Conservation (phyloP, 2,797 vertebrate species). For the Natrix natrix region DNA sequence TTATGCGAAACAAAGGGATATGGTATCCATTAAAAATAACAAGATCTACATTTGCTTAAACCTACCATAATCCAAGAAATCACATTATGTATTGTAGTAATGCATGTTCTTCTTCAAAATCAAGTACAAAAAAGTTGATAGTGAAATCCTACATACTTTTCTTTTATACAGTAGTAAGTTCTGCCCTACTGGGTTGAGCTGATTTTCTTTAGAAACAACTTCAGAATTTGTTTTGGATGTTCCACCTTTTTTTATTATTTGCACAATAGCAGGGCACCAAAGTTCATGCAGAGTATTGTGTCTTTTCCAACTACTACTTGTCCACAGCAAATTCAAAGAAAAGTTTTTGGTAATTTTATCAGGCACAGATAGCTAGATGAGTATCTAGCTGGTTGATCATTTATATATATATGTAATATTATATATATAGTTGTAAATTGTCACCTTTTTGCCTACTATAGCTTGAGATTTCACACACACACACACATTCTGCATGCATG, state of each 20-base stretch:
- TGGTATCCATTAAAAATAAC: neutral
- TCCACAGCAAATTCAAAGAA: neutral
- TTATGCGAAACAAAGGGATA: neutral
- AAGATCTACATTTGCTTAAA: neutral
- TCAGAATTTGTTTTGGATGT: neutral
- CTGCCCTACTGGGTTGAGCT: neutral
- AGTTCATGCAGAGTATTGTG: neutral
- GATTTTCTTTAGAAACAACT: neutral
- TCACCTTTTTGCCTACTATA: too few species aligned
- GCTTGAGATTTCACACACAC: too few species aligned
- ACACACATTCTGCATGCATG: too few species aligned
- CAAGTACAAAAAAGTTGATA: neutral
- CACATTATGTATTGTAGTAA: neutral
- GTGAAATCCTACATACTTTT: neutral
- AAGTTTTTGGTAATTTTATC: neutral
- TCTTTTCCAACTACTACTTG: rapidly evolving
- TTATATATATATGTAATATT: conserved; percentile 1
- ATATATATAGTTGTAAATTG: too few species aligned
- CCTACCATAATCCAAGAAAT: too few species aligned
- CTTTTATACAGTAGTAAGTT: neutral
- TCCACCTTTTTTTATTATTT: neutral
- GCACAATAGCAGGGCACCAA: neutral
- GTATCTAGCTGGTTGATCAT: neutral
- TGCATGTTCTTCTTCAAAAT: neutral
- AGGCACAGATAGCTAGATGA: neutral